A percentile compares a stretch with the other conserved stretches of the same genome.
These are phyloP conservation scores for Merops nubicus DNA, from an alignment of 2,113 vertebrate genomes.

Conservation along the genomic window DNA sequence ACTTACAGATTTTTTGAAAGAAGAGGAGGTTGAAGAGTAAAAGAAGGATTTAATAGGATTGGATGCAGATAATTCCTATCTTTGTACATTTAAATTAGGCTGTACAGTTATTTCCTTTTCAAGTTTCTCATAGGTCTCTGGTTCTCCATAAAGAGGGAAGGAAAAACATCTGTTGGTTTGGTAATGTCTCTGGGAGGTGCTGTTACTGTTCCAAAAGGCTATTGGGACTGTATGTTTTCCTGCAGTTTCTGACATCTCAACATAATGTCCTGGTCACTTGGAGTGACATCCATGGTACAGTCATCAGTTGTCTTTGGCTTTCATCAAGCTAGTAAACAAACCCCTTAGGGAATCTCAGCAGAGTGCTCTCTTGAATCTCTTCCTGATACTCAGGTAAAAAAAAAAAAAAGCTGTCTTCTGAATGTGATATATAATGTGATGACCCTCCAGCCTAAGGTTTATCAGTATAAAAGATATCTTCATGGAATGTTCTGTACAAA, in stretches of 20 bases:
- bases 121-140: background rate
- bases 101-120: background rate
- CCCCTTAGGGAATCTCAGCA: background rate
- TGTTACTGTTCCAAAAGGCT: background rate
- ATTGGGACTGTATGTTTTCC: background rate
- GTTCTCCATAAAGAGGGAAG: background rate
- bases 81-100: background rate
- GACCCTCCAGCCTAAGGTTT: background rate
- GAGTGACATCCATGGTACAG: background rate
- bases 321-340: background rate
- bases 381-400: background rate
- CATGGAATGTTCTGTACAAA: background rate
- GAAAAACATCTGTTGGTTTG: background rate
- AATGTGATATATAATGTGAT: background rate
- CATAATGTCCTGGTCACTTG: background rate
- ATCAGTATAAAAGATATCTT: background rate
- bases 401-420: rapidly evolving
- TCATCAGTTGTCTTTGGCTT: background rate
- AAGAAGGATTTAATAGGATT: background rate
- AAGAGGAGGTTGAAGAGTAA: background rate
- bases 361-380: background rate
- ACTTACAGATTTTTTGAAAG: conserved; percentile 28
- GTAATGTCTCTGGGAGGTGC: background rate
- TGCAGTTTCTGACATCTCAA: background rate
- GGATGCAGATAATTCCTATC: background rate